These are phyloP conservation scores for Seira sanloemensis DNA, from an alignment of 2,888 invertebrate species.

Conservation along the genomic window DNA sequence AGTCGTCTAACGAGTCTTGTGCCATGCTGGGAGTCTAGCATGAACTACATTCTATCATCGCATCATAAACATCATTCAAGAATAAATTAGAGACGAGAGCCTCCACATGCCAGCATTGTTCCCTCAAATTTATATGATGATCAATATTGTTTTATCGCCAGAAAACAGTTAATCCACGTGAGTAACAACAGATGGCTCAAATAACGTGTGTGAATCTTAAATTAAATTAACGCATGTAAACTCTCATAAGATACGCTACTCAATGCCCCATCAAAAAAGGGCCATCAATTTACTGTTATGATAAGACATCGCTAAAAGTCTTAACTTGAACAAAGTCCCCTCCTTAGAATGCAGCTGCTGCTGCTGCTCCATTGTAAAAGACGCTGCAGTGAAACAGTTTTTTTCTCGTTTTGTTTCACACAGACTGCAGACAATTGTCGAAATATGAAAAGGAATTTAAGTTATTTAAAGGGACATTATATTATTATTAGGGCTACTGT, in stretches of 20 bases:
- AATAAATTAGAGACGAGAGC: no score
- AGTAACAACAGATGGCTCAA: neutral
- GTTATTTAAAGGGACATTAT: neutral
- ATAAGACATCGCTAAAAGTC: neutral
- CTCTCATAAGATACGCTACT: neutral
- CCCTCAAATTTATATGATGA: no score
- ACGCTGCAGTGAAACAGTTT: no score
- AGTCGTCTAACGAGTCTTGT: neutral
- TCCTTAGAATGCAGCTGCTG: no score
- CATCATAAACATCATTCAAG: no score
- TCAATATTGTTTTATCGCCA: neutral
- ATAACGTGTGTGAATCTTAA: no score
- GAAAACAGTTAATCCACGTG: neutral
- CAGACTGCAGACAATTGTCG: no score
- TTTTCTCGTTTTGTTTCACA: no score
- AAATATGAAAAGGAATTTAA: neutral
- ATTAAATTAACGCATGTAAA: no score
- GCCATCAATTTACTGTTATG: neutral
- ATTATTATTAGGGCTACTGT: neutral
- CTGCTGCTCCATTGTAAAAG: no score
- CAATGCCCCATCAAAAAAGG: neutral
- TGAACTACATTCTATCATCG: neutral
- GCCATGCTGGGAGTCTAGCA: neutral
- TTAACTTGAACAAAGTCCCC: no score
- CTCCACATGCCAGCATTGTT: no score